Evolutionary conservation across 2,888 invertebrate species (phyloP), one percentile per base, ranked within the genome.

Genomic region (Agrochola litura): DNA sequence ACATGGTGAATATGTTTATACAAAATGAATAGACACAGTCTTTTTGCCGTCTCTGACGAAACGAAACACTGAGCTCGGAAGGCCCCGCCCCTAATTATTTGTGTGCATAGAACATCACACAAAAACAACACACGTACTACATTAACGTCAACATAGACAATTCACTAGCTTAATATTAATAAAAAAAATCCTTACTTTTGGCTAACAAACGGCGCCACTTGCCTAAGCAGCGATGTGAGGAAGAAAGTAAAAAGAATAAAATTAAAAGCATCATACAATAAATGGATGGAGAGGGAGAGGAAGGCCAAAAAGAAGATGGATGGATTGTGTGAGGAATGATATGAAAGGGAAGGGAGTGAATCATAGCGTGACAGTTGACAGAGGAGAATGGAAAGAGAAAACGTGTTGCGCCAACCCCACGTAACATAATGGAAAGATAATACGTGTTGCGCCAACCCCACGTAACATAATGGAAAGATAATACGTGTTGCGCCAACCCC

Each of bases 151-250:
- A 60, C 16, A 67, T 14, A 79, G 0, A 78, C 10, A 43, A 65
- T 19, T 43, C 8, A 37, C 65, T 63, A 82, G 54, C 58, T 6
- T 67, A 73, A 4, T 61, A 84, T 49, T 6, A 60, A 68, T 6
- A 56, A 41, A 43, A 72, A 65, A 67, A 46, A 49, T 70, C 46
- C 86, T 84, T 84, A 84, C 80, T 79, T 86, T 84, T 86, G 5
- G 79, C 84, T 84, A 86, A 84, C 66, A 73, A 78, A 6, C 87
- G 84, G 37, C 84, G 86, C 74, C 82, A 86, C 4, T 84, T 86
- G 74, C 83, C 87, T 86, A 79, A 66, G 86, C 83, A 83, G 83
- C 83, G 68, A 70, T 75, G 87, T 65, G 16, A 65, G 30, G 61
- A 54, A 69, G 43, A 82, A 80, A 79, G 5, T 30, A 49, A 77